Conservation (phyloP, 2,888 invertebrate species). For the Arctia plantaginis region DNA sequence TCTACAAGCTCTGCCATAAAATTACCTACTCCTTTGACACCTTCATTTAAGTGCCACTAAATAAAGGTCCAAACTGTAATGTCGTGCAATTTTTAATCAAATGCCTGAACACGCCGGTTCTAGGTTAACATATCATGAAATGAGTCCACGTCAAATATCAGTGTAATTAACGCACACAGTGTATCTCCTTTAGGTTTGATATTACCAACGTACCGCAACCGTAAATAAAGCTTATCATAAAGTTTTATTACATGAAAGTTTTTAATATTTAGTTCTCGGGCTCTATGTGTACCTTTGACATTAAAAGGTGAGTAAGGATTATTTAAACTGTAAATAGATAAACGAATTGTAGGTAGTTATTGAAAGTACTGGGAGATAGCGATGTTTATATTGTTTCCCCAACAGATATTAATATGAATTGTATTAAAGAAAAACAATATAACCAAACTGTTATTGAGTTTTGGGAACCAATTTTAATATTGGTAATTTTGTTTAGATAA, state of each 20-base stretch:
- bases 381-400: constrained; percentile 28
- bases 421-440: constrained; percentile 19
- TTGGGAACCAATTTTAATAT: background rate
- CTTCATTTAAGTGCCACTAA: background rate
- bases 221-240: constrained; percentile 46
- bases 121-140: constrained; percentile 16
- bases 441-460: constrained; percentile 8
- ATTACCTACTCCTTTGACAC: background rate
- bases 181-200: constrained; percentile 17
- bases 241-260: constrained; percentile 36
- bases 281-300: constrained; percentile 40
- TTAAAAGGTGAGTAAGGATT: constrained; percentile 48
- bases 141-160: constrained; percentile 14
- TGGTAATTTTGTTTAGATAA: background rate
- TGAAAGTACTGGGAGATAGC: constrained; percentile 46
- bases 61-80: constrained; percentile 7
- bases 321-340: constrained; percentile 52
- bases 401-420: constrained; percentile 25
- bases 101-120: constrained; percentile 23
- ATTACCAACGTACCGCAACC: constrained; percentile 24
- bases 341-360: constrained; percentile 52
- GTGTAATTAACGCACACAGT: constrained; percentile 27
- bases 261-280: constrained; percentile 45
- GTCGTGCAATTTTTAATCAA: constrained; percentile 37
- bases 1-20: background rate